Base-by-base conservation (phyloP, 2,888 invertebrate genomes). In the Hedychridium roseum region DNA sequence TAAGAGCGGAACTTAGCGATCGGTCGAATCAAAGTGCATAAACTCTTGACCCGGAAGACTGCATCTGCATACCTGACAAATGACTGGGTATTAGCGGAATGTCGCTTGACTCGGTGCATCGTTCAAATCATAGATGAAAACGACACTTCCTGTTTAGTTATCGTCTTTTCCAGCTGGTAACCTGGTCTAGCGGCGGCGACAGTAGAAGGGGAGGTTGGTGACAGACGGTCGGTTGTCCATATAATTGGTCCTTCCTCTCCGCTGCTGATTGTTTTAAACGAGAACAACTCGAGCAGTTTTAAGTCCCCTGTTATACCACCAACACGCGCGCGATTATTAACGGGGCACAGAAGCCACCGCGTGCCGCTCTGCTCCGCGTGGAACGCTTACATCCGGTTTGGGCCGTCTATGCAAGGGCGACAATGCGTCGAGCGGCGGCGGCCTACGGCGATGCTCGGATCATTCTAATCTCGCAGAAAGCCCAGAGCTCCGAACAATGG, bases 191-290 rank as follows among this genome's bases (percentile, higher is more conserved):
- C n/a, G n/a, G n/a, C n/a, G n/a, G n/a, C n/a, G n/a, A n/a, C n/a
- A n/a, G n/a, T n/a, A n/a, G 53, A 43, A 50, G 21, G 54, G 64
- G 52, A 58, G 57, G 62, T 65, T 57, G 62, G 57, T 65, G 63
- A 64, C 55, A 67, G 65, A 68, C 64, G 58, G 61, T 61, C 60
- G 61, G 57, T 66, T 61, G 64, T 69, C 56, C 60, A 62, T 71
- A 64, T 76, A 77, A 77, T 77, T 76, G 76, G 71, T 57, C 67
- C 74, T 76, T 76, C 75, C 76, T 74, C 71, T 68, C 40, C 52
- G 60, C 54, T 68, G 70, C 64, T 76, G 76, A 76, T 76, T 76
- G 76, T 75, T 73, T 76, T 72, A 74, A 76, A 76, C 70, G 72
- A 76, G 74, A 73, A 70, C 70, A 73, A 73, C 73, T 74, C 70